Evolutionary conservation across 2,888 invertebrate species (phyloP), one percentile per base, ranked within the genome.

Genomic region (Orthonevra nobilis): DNA sequence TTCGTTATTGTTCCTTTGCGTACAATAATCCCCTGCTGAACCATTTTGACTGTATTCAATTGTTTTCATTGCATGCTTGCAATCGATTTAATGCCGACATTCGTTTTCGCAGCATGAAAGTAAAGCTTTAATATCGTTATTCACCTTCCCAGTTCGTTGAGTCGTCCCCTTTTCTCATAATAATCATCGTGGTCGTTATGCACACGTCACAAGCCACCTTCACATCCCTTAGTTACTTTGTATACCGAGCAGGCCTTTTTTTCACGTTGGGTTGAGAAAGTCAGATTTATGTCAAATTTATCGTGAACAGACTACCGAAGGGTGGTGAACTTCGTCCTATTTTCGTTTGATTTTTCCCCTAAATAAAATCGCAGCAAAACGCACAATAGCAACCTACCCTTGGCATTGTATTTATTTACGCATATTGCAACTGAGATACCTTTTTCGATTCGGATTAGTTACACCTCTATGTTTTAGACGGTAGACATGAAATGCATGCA

Each of bases 271-370:
- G 26, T 34, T 66, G 72, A 54, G 50, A 72, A 79, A 79, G 72
- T 79, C 77, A 72, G 77, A 79, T 79, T 79, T 72, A 79, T 79
- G 77, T 72, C 77, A 79, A 79, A 79, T 79, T 79, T 72, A 79
- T 79, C 60, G 72, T 66, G 52, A 66, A 72, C 40, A 32, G 58
- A 60, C 72, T 64, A 64, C 19, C 52, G 44, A 58, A 69, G 70
- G 75, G 70, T 63, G 69, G 56, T 17, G 28, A 32, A 12, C 6
- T 10, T 50, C 23, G 30, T 63, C 20, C 34, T 15, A 9, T 14
- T 54, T 72, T 38, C 48, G 48, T 56, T 56, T 34, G 54, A 34
- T 56, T 63, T 52, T 70, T 50, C 46, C 75, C 75, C 69, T 70
- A 63, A 70, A 77, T 70, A 58, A 70, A 77, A 70, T 70, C 56